phyloP scores from a whole-genome alignment of 2,888 invertebrate species.

The Catotricha subobsoleta region DNA sequence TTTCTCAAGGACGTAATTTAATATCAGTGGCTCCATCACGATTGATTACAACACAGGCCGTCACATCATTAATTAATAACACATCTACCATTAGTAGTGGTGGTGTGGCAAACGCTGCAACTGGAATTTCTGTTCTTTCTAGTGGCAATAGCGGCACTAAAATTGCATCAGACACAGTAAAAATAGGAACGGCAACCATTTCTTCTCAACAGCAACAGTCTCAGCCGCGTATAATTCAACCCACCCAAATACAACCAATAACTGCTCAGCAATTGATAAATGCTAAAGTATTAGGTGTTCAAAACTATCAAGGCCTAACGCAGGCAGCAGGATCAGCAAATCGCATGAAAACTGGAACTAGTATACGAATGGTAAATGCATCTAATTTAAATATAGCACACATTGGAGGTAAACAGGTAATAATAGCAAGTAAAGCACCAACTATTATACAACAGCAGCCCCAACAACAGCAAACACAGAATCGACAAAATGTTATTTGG shows the following conservation, averaged over 20 bases:
- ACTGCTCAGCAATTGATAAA: slow-evolving; percentile 29
- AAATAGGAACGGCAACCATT: slow-evolving; percentile 10
- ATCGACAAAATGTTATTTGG: slow-evolving; percentile 19
- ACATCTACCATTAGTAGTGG: slow-evolving; percentile 12
- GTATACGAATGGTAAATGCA: slow-evolving; percentile 34
- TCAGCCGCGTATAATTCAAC: slow-evolving; percentile 9
- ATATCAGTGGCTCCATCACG: slow-evolving; percentile 21
- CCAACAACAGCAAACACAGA: slow-evolving; percentile 10
- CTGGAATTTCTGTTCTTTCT: slow-evolving; percentile 20
- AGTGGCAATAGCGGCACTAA: slow-evolving; percentile 14
- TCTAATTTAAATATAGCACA: slow-evolving; percentile 32
- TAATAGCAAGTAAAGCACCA: slow-evolving; percentile 32
- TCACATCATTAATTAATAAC: neutral
- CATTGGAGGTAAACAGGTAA: slow-evolving; percentile 37
- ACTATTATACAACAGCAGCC: slow-evolving; percentile 20
- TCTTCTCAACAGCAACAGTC: slow-evolving; percentile 17
- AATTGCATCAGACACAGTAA: slow-evolving; percentile 11
- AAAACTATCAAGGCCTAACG: slow-evolving; percentile 2
- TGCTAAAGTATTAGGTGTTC: slow-evolving; percentile 28
- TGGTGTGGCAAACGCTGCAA: slow-evolving; percentile 7
- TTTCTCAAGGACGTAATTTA: slow-evolving; percentile 32
- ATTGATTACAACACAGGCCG: slow-evolving; percentile 17
- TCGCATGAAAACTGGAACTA: slow-evolving; percentile 11
- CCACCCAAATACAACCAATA: slow-evolving; percentile 17
- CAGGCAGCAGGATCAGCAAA: slow-evolving; percentile 12